Evolutionary conservation across 2,797 vertebrate species (phyloP).

Genomic region (Megaceryle alcyon): DNA sequence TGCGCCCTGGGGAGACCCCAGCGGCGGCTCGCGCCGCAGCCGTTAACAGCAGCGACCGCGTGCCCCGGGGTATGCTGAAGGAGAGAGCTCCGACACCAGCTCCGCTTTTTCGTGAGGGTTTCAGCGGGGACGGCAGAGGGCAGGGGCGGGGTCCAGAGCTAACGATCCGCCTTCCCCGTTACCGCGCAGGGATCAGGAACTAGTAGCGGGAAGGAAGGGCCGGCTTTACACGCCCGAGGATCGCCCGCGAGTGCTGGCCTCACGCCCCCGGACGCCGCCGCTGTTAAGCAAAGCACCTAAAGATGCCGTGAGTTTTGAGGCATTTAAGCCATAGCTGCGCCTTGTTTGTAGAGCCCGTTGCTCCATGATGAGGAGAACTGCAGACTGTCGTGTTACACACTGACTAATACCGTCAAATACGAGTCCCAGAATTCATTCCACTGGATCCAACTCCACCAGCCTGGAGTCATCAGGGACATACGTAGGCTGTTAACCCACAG

Average conservation of each 20-base stretch:
- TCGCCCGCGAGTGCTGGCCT: rapidly evolving
- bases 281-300: not conserved
- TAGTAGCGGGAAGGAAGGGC: rapidly evolving
- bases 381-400: rapidly evolving
- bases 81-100: too few relatives aligned
- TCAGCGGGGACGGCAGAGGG: too few relatives aligned
- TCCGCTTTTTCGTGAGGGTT: not conserved
- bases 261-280: rapidly evolving
- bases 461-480: too few relatives aligned
- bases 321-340: not conserved
- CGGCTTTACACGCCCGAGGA: rapidly evolving
- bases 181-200: not conserved
- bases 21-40: too few relatives aligned
- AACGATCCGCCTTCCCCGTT: not conserved
- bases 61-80: too few relatives aligned
- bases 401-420: too few relatives aligned
- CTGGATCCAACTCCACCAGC: not conserved
- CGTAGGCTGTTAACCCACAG: too few relatives aligned
- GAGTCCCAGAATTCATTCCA: not conserved
- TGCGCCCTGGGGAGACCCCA: not conserved
- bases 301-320: not conserved
- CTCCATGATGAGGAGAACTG: not conserved
- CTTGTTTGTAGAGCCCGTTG: not conserved
- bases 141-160: not conserved
- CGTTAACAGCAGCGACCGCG: too few relatives aligned